Conservation (phyloP, 1,140 invertebrate genomes). For the Calliphora vicina region DNA sequence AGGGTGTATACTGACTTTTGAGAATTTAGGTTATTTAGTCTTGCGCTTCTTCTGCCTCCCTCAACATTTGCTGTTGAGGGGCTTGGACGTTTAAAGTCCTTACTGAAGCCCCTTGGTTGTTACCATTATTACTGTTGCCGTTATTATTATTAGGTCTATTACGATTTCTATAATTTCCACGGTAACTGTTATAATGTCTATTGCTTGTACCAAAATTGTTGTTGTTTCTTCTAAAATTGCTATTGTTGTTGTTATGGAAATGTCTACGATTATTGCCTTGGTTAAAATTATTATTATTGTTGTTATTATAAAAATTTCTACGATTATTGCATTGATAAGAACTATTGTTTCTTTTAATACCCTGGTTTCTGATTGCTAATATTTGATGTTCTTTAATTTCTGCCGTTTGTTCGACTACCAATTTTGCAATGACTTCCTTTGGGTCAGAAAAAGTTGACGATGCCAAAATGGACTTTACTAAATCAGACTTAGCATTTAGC, state of each 20-base stretch:
- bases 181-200: not conserved
- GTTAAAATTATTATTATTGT: not conserved
- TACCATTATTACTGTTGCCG: no score
- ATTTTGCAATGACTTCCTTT: conserved; percentile 10
- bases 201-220: not conserved
- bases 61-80: not conserved
- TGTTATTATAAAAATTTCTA: no score
- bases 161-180: not conserved
- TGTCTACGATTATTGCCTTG: not conserved
- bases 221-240: not conserved
- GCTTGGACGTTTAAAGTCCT: conserved; percentile 12
- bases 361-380: not conserved
- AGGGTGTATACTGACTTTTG: not conserved
- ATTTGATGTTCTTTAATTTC: not conserved
- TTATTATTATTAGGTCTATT: not conserved
- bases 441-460: not conserved
- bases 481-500: not conserved
- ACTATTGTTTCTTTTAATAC: not conserved
- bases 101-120: not conserved
- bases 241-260: not conserved
- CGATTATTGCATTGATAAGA: no score
- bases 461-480: not conserved
- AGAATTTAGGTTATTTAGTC: not conserved
- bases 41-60: not conserved
- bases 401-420: conserved; percentile 19